phyloP scores from a whole-genome alignment of 2,113 vertebrate species.

The Rostratula benghalensis region DNA sequence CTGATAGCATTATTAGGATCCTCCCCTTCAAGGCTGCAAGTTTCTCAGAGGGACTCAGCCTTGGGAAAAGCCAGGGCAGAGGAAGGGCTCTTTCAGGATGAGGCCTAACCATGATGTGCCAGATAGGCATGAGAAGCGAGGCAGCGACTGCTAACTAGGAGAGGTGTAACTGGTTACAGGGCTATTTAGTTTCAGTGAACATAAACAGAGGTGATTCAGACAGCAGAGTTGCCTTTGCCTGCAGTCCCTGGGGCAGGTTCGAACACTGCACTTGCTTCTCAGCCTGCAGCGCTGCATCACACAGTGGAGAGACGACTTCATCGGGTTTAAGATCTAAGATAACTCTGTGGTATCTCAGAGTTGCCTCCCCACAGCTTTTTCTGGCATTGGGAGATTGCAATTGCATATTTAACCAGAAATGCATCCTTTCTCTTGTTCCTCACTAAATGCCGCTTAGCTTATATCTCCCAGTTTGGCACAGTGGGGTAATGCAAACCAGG shows the following conservation, averaged over 20 bases:
- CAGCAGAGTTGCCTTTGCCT: background rate
- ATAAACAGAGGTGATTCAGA: background rate
- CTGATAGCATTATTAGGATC: background rate
- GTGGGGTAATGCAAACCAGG: background rate
- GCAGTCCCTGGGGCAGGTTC: background rate
- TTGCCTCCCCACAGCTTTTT: background rate
- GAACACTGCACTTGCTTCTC: background rate
- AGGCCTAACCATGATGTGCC: background rate
- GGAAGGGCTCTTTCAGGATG: background rate
- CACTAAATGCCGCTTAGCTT: fast-evolving
- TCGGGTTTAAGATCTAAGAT: background rate
- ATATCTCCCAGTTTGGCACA: background rate
- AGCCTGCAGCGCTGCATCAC: background rate
- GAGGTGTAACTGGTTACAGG: background rate
- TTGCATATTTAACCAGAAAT: background rate
- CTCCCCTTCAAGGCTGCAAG: background rate
- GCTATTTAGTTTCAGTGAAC: background rate
- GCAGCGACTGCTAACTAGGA: background rate
- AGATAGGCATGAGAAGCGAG: background rate
- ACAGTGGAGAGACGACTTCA: background rate
- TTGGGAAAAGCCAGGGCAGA: background rate
- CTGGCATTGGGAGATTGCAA: background rate
- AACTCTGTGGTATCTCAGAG: background rate
- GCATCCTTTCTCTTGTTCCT: background rate
- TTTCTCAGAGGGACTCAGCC: conserved; percentile 5